phyloP scores from a whole-genome alignment of 1,140 invertebrate genomes.

The Lethrus apterus region DNA sequence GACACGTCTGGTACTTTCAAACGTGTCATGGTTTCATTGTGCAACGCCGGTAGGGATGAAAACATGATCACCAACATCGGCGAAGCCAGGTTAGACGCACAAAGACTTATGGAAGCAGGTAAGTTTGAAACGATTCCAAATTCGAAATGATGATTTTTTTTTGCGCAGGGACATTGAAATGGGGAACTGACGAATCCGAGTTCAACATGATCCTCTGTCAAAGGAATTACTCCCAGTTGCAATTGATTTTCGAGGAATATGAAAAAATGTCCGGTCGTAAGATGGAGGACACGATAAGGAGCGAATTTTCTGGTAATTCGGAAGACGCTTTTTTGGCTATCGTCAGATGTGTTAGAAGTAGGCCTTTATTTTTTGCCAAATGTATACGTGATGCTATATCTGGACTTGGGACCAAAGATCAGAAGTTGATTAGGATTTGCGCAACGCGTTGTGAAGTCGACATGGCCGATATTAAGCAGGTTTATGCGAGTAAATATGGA shows the following conservation, averaged over 20 bases:
- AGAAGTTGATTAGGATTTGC: constrained; percentile 77
- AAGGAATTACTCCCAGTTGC: constrained; percentile 67
- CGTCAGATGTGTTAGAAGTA: constrained; percentile 70
- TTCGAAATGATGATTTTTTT: no score
- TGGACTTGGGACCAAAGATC: constrained; percentile 76
- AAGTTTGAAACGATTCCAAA: no score
- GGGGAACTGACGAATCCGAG: constrained; percentile 79
- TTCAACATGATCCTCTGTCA: constrained; percentile 76
- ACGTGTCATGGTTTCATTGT: constrained; percentile 69
- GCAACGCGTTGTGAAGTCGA: constrained; percentile 84
- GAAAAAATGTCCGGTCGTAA: constrained; percentile 50
- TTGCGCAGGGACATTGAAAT: constrained; percentile 68
- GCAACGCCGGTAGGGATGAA: constrained; percentile 61
- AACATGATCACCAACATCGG: constrained; percentile 55
- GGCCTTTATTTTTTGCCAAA: constrained; percentile 78
- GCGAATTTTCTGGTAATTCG: constrained; percentile 59
- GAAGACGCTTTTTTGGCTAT: constrained; percentile 55
- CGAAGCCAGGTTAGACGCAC: constrained; percentile 60
- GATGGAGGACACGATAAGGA: constrained; percentile 56
- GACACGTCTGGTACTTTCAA: constrained; percentile 83
- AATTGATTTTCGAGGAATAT: constrained; percentile 53
- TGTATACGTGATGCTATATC: constrained; percentile 56
- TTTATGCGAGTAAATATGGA: constrained; percentile 70
- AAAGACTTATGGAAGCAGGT: constrained; percentile 62
- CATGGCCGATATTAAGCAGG: constrained; percentile 75